Evolutionary conservation across 92 coral and sea anemone genomes (phyloP).

Genomic region (Plumapathes pennacea): DNA sequence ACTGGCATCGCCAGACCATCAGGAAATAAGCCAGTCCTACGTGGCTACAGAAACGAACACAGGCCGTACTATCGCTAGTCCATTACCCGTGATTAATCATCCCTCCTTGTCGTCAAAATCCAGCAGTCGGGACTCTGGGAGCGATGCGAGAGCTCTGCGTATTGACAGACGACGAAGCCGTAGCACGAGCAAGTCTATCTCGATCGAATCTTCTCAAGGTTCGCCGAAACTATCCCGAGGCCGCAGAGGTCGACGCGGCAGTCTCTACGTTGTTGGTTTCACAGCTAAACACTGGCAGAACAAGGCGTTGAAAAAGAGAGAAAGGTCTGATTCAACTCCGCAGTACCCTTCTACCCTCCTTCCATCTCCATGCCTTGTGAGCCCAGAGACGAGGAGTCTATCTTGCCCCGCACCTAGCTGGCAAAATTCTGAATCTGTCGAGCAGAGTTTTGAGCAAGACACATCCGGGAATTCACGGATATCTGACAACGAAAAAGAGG

Average conservation of each 20-base stretch:
- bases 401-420: too few relatives aligned
- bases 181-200: slow-evolving; percentile 52
- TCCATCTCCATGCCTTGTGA: too few relatives aligned
- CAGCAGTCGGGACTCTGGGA: not conserved
- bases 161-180: slow-evolving; percentile 29
- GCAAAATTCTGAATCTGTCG: too few relatives aligned
- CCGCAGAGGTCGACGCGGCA: slow-evolving; percentile 94
- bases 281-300: slow-evolving; percentile 96
- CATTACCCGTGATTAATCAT: too few relatives aligned
- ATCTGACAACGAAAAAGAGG: too few relatives aligned
- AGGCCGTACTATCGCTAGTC: too few relatives aligned
- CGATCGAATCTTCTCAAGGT: slow-evolving; percentile 62
- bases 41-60: too few relatives aligned
- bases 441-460: too few relatives aligned
- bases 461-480: too few relatives aligned
- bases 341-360: too few relatives aligned
- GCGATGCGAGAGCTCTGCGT: slow-evolving; percentile 20
- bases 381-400: too few relatives aligned
- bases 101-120: too few relatives aligned
- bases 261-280: slow-evolving; percentile 92
- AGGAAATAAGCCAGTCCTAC: not conserved
- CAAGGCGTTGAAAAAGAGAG: slow-evolving; percentile 77
- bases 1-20: not conserved
- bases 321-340: slow-evolving; percentile 28
- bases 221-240: slow-evolving; percentile 68